A percentile compares a stretch with the other conserved stretches of the same genome.
These are phyloP conservation scores for Acanthiza pusilla DNA, from an alignment of 2,797 vertebrate genomes.

Conservation along the genomic window DNA sequence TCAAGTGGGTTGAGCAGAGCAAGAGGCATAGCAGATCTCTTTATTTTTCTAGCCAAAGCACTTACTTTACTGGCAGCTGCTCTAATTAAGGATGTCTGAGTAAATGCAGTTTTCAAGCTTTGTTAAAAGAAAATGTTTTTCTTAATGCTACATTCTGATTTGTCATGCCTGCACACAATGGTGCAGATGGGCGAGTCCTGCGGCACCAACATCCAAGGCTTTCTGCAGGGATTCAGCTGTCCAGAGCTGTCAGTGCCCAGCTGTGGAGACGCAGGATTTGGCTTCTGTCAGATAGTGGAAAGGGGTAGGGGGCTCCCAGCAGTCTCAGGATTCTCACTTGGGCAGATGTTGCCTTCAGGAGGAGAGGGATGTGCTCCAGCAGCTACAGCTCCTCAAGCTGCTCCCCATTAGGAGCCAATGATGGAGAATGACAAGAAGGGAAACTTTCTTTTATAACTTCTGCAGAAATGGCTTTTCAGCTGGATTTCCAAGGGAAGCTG, in stretches of 20 bases:
- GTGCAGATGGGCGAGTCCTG: constrained; percentile 8
- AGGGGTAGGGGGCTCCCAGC: neutral
- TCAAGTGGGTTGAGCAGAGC: constrained; percentile 10
- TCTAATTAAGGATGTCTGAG: constrained; percentile 36
- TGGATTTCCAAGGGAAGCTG: neutral
- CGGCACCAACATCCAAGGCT: neutral
- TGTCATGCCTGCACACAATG: neutral
- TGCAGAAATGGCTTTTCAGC: neutral
- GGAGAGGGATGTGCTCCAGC: neutral
- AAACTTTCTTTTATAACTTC: neutral
- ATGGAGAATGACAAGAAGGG: neutral
- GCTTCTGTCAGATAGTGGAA: neutral
- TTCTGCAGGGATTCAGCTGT: constrained; percentile 13
- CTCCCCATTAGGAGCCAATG: neutral
- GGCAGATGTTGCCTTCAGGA: neutral
- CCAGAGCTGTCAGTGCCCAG: constrained; percentile 32
- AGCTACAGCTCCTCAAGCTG: neutral
- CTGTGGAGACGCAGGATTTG: neutral
- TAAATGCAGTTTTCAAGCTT: constrained; percentile 33
- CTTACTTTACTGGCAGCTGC: constrained; percentile 41
- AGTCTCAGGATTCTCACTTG: neutral
- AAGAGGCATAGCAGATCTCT: constrained; percentile 28
- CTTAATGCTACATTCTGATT: neutral
- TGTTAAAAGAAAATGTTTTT: constrained; percentile 22
- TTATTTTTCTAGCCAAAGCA: constrained; percentile 18